phyloP scores from a whole-genome alignment of 2,797 vertebrate species.

The Halcyon badia region DNA sequence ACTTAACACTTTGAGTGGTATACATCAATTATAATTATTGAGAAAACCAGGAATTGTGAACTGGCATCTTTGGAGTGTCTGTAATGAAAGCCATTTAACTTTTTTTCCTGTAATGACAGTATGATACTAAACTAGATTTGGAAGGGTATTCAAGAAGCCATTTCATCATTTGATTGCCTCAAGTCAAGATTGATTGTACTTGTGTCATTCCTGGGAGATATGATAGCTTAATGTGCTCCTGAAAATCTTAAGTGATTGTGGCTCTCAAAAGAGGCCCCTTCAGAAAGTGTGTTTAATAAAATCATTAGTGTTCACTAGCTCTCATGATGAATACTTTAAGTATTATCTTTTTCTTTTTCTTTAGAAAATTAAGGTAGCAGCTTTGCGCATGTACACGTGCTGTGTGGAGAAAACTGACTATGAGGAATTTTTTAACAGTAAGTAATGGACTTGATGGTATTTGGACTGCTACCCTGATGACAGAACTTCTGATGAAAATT shows the following conservation, averaged over 20 bases:
- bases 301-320: not conserved
- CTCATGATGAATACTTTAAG: not conserved
- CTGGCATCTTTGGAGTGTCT: not conserved
- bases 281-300: not conserved
- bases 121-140: not conserved
- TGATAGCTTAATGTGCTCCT: not conserved
- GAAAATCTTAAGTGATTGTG: not conserved
- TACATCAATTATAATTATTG: not conserved
- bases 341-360: conserved; percentile 60
- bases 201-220: not conserved
- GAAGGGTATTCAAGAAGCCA: not conserved
- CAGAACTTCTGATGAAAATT: not conserved
- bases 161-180: not conserved
- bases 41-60: not conserved
- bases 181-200: not conserved
- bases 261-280: not conserved
- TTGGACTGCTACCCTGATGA: not conserved
- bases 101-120: not conserved
- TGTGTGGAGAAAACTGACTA: conserved; percentile 97
- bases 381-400: conserved; percentile 96
- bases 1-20: not conserved
- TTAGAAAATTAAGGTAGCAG: conserved; percentile 98
- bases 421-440: conserved; percentile 96
- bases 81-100: not conserved
- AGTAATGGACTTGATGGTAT: conserved; percentile 62